Evolutionary conservation across 2,888 invertebrate species (phyloP).

Genomic region (Lordiphosa fenestrarum): DNA sequence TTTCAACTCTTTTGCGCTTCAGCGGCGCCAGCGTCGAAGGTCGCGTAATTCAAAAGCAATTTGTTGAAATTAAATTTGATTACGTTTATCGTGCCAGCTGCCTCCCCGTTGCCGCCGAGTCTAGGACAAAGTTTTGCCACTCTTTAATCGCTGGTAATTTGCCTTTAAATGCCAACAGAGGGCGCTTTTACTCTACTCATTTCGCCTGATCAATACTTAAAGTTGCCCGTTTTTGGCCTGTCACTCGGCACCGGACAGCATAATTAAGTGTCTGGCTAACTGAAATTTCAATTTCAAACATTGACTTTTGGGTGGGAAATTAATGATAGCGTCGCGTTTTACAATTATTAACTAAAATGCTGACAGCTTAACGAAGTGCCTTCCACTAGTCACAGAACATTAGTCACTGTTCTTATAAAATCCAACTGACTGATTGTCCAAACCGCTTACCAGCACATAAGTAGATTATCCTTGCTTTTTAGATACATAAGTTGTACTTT

Average conservation of each 20-base stretch:
- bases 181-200: neutral
- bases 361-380: too few relatives aligned
- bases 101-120: neutral
- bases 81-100: constrained; percentile 68
- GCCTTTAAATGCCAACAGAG: constrained; percentile 45
- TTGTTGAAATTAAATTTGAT: constrained; percentile 74
- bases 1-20: constrained; percentile 61
- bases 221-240: neutral
- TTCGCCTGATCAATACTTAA: constrained; percentile 33
- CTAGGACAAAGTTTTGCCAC: constrained; percentile 35
- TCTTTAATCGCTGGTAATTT: constrained; percentile 56
- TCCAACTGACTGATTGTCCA: too few relatives aligned
- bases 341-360: too few relatives aligned
- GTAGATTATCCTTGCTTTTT: too few relatives aligned
- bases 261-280: constrained; percentile 33
- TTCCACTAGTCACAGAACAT: too few relatives aligned
- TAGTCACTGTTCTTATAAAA: too few relatives aligned
- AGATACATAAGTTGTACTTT: too few relatives aligned
- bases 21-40: constrained; percentile 49
- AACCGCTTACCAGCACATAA: too few relatives aligned
- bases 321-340: too few relatives aligned
- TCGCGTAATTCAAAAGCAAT: constrained; percentile 74
- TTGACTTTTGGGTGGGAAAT: constrained; percentile 9
- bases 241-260: constrained; percentile 4
- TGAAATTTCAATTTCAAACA: constrained; percentile 29